Percentiles rank a stretch among this genome's conserved stretches.
phyloP scores from a whole-genome alignment of 1,140 invertebrate species.

The Diachasma alloeum region DNA sequence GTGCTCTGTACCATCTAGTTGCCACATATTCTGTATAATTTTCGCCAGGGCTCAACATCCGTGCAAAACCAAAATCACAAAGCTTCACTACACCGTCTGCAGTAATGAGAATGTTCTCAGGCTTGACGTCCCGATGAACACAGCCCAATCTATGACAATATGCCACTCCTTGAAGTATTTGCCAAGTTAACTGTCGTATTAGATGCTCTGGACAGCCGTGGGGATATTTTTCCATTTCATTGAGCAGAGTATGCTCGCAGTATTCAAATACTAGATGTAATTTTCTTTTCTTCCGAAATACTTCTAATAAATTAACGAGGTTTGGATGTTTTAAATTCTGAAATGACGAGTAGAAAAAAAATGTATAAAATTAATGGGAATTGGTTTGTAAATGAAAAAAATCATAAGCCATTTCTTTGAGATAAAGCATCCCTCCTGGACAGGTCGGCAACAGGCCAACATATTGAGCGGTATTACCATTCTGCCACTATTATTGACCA shows the following conservation, averaged over 20 bases:
- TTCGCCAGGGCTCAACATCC: slow-evolving; percentile 96
- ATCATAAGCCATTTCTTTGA: slow-evolving; percentile 18
- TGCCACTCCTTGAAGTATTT: slow-evolving; percentile 92
- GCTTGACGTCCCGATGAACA: slow-evolving; percentile 97
- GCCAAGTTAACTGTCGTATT: slow-evolving; percentile 93
- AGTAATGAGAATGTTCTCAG: slow-evolving; percentile 98
- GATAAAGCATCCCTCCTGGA: slow-evolving; percentile 24
- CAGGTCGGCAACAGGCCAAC: slow-evolving; percentile 51
- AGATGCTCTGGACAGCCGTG: slow-evolving; percentile 85
- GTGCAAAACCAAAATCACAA: slow-evolving; percentile 98
- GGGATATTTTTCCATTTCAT: slow-evolving; percentile 92
- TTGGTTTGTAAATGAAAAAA: slow-evolving; percentile 27
- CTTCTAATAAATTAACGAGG: slow-evolving; percentile 96
- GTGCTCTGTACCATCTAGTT: slow-evolving; percentile 97
- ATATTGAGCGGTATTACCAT: slow-evolving; percentile 57
- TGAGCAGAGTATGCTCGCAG: slow-evolving; percentile 96
- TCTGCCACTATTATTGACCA: slow-evolving; percentile 63
- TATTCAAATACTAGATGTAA: slow-evolving; percentile 99
- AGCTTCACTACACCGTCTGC: slow-evolving; percentile 93
- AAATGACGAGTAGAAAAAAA: slow-evolving; percentile 43
- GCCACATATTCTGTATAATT: slow-evolving; percentile 99
- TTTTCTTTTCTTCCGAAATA: slow-evolving; percentile 95
- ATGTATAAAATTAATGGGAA: slow-evolving; percentile 21
- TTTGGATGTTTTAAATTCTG: slow-evolving; percentile 99
- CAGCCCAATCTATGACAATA: slow-evolving; percentile 98